Conservation (phyloP, 2,113 vertebrate genomes). For the Cepphus grylle region DNA sequence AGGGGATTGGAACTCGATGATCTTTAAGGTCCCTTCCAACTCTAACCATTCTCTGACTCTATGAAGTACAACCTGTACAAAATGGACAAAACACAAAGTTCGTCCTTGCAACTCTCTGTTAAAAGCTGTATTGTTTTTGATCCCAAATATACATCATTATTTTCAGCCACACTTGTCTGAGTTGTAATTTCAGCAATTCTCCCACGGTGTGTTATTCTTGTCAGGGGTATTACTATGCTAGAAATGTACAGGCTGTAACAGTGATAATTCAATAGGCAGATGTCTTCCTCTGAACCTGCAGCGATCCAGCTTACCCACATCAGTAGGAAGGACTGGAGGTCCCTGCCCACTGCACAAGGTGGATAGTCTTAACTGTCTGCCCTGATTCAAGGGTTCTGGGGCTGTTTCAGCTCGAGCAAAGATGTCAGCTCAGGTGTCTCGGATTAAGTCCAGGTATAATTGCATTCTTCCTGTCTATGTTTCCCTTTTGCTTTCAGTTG, state of each 20-base stretch:
- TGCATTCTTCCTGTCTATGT: not conserved
- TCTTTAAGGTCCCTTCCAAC: too few relatives aligned
- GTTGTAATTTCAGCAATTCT: not conserved
- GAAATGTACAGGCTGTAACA: not conserved
- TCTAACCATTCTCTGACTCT: too few relatives aligned
- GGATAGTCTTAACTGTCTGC: not conserved
- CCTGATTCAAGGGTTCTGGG: not conserved
- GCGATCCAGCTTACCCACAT: not conserved
- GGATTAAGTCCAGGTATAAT: not conserved
- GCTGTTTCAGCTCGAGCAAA: not conserved
- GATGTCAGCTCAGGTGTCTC: conserved; percentile 8
- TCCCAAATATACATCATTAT: not conserved
- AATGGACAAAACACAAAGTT: not conserved
- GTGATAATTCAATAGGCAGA: not conserved
- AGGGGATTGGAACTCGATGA: too few relatives aligned
- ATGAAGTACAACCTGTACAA: not conserved
- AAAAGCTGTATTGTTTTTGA: not conserved
- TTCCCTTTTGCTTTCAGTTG: conserved; percentile 31
- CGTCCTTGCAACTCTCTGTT: not conserved
- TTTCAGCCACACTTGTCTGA: not conserved
- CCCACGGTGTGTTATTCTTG: not conserved
- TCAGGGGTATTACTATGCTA: not conserved
- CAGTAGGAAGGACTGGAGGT: not conserved
- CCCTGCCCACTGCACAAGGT: not conserved
- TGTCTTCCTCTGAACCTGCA: not conserved